phyloP scores from a whole-genome alignment of 2,888 invertebrate species.

The Coecobrya sp. region DNA sequence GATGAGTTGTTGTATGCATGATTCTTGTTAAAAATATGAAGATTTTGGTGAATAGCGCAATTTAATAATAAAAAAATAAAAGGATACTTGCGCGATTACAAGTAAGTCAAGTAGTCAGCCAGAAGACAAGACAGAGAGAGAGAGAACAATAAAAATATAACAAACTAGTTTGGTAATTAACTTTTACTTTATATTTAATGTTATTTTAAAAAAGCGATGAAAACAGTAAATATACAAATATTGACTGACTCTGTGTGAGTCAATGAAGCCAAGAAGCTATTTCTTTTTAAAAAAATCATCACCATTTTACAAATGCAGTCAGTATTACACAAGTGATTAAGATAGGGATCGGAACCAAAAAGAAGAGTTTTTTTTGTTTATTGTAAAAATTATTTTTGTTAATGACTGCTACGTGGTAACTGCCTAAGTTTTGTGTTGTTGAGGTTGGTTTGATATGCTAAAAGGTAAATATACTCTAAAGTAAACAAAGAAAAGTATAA shows the following conservation, averaged over 20 bases:
- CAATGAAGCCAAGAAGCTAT: conserved; percentile 26
- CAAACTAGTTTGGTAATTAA: not conserved
- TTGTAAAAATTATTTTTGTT: not conserved
- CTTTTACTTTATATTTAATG: conserved; percentile 14
- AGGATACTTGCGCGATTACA: not conserved
- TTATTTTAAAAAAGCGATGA: not conserved
- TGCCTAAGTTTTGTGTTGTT: not conserved
- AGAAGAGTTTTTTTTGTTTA: conserved; percentile 4
- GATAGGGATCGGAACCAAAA: conserved; percentile 44
- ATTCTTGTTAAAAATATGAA: not conserved
- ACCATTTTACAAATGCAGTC: not conserved
- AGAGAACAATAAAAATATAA: not conserved
- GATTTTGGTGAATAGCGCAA: not conserved
- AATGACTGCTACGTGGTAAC: not conserved
- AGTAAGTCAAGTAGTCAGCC: not conserved
- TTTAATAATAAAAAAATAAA: not conserved
- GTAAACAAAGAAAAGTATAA: not conserved
- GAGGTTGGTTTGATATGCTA: not conserved
- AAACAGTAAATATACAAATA: conserved; percentile 5
- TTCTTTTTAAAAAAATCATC: not conserved
- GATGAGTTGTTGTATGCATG: not conserved
- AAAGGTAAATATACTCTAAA: not conserved
- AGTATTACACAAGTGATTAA: conserved; percentile 32
- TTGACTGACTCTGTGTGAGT: not conserved
- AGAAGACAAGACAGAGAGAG: not conserved